phyloP scores from a whole-genome alignment of 1,140 invertebrate genomes.

The Gonatopus flavifemur region DNA sequence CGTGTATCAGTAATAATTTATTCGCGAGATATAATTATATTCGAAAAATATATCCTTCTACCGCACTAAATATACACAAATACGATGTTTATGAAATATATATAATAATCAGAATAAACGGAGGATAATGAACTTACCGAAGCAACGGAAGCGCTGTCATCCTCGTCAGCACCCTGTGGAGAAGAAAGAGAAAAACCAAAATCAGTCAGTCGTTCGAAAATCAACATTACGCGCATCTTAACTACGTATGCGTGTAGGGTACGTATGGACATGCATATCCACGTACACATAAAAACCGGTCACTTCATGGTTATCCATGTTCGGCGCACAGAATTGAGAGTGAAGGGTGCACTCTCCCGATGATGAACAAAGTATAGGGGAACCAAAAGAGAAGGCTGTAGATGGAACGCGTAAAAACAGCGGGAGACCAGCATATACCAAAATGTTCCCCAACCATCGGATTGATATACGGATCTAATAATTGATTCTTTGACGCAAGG shows the following conservation, averaged over 20 bases:
- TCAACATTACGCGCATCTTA: conserved; percentile 28
- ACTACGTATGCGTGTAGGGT: conserved; percentile 2
- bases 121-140: conserved; percentile 60
- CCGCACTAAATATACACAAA: too few species aligned
- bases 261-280: background rate
- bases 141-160: conserved; percentile 70
- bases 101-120: background rate
- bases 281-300: conserved; percentile 19
- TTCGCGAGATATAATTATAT: too few species aligned
- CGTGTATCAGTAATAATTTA: too few species aligned
- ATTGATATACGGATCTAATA: conserved; percentile 54
- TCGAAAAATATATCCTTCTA: too few species aligned
- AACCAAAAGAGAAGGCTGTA: conserved; percentile 19
- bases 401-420: conserved; percentile 48
- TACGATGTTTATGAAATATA: too few species aligned
- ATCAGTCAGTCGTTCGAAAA: conserved; percentile 20
- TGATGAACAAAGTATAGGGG: background rate
- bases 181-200: conserved; percentile 54
- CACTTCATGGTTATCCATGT: conserved; percentile 17
- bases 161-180: conserved; percentile 69
- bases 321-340: conserved; percentile 22
- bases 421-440: conserved; percentile 40
- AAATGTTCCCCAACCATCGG: conserved; percentile 43
- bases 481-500: conserved; percentile 49
- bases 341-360: background rate